Percentiles rank a stretch among this genome's conserved stretches.
phyloP scores from a whole-genome alignment of 2,113 vertebrate species.

The Prionailurus bengalensis region DNA sequence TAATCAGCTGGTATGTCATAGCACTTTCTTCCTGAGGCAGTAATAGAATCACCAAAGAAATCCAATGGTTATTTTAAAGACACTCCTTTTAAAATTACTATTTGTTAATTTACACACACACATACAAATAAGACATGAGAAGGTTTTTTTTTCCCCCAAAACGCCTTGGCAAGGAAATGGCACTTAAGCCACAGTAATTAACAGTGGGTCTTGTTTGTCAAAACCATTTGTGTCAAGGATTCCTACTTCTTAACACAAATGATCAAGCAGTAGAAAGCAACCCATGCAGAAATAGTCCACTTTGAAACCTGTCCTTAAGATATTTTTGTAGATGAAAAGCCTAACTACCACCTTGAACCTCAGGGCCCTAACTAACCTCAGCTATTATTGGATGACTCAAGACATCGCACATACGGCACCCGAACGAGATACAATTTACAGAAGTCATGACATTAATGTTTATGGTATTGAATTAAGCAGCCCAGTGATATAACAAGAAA shows the following conservation, averaged over 20 bases:
- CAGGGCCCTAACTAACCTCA: background rate
- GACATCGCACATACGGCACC: background rate
- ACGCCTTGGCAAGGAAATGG: background rate
- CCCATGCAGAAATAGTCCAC: background rate
- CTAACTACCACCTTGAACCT: background rate
- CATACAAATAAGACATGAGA: background rate
- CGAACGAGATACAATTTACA: background rate
- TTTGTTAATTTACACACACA: background rate
- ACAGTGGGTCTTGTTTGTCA: background rate
- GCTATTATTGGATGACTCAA: background rate
- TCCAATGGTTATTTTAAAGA: conserved; percentile 53
- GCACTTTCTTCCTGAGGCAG: background rate
- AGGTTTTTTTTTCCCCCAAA: background rate
- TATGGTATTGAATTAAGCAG: background rate
- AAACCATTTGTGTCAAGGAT: conserved; percentile 8
- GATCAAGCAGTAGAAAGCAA: background rate
- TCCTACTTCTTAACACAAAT: background rate
- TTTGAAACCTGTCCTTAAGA: background rate
- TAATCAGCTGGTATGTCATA: background rate
- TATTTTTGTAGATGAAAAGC: background rate
- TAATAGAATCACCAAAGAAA: conserved; percentile 69
- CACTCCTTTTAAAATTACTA: conserved; percentile 41
- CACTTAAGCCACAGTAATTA: background rate
- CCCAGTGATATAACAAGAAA: background rate
- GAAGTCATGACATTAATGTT: conserved; percentile 23